Evolutionary conservation across 2,888 invertebrate genomes (phyloP), one percentile per base, ranked within the genome.

Genomic region (Drosophila niveifrons): DNA sequence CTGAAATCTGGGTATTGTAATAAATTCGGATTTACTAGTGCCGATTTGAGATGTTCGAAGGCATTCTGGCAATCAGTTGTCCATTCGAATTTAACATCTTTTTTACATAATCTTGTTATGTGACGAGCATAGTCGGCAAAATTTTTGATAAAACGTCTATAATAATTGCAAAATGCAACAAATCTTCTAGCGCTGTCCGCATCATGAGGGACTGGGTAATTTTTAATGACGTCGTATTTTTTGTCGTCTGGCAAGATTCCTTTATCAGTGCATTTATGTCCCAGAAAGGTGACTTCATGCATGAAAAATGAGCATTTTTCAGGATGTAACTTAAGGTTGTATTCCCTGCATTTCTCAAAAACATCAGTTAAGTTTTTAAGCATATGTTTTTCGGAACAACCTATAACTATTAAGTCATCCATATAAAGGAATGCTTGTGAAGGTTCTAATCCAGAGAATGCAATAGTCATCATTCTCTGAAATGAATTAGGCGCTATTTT

Each of bases 61-160:
- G 23, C 23, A 23, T 23, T 36, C 11, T 52, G 47, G 6, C 58
- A 50, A 31, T 59, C 29, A 50, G 1, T 13, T 18, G 59, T 6
- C 50, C 50, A 50, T 43, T 59, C 50, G 29, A 58, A 58, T 9
- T 10, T 17, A 51, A 55, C 43, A 17, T 44, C 15, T 15, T 55
- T 55, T 55, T 55, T 55, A 55, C 43, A 29, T 43, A 55, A 55
- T 55, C 43, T 44, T 10, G 44, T 55, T 55, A 55, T 31, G 9
- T 52, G 53, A 18, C 53, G 28, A 9, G 52, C 39, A 39, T 52
- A 52, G 39, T 52, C 52, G 39, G 36, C 18, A n/a, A 36, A 39
- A n/a, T 52, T 41, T 28, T 41, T 7, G 2, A 55, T 55, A 17
- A 52, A 52, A 18, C 39, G 36, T 6, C 50, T 10, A 55, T 44